phyloP scores from a whole-genome alignment of 2,797 vertebrate species.

The Lophotriccus pileatus region DNA sequence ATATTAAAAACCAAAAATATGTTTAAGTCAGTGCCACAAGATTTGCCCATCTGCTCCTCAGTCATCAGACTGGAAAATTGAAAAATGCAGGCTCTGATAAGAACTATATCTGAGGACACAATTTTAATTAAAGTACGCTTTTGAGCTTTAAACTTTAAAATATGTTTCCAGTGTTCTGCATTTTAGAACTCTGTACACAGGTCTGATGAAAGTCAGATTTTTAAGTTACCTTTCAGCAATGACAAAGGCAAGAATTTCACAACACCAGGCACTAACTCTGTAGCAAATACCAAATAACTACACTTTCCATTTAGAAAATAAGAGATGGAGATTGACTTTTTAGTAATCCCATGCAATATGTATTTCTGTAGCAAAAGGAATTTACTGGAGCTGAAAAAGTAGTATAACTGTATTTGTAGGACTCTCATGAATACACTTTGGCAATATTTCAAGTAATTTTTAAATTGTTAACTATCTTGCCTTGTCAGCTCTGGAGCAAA shows the following conservation, averaged over 20 bases:
- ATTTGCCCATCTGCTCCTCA: not conserved
- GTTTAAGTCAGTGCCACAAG: slow-evolving; percentile 5
- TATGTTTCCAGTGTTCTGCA: not conserved
- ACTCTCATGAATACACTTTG: not conserved
- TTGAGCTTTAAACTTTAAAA: slow-evolving; percentile 51
- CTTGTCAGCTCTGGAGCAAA: not conserved
- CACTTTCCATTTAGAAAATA: not conserved
- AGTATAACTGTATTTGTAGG: not conserved
- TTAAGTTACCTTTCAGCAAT: not conserved
- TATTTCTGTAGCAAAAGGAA: not conserved
- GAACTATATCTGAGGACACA: slow-evolving; percentile 15
- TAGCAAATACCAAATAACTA: not conserved
- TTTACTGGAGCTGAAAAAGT: not conserved
- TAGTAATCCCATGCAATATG: not conserved
- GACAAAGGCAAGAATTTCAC: not conserved
- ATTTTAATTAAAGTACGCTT: slow-evolving; percentile 61
- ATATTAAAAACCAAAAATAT: not conserved
- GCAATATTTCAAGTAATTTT: not conserved
- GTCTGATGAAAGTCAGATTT: not conserved
- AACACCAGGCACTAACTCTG: not conserved
- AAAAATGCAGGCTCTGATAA: slow-evolving; percentile 60
- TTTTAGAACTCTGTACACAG: not conserved
- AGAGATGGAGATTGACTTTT: not conserved
- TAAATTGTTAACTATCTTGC: not conserved
- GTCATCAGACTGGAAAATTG: slow-evolving; percentile 63